Conservation (phyloP, 2,113 vertebrate genomes). For the Pelecanus crispus region DNA sequence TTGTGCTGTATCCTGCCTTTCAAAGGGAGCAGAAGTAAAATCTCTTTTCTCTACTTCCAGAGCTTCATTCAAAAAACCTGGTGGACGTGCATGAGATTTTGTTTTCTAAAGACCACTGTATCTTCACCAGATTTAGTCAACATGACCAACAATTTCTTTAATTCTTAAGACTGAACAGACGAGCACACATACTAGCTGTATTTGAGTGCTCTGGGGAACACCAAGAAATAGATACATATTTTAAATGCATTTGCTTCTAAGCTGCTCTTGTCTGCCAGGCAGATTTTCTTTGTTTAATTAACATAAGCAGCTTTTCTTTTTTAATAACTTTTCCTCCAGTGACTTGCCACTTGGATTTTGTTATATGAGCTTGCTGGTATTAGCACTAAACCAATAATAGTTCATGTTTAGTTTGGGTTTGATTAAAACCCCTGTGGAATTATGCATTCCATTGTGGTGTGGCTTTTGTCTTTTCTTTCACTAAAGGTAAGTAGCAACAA, state of each 20-base stretch:
- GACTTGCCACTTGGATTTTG: neutral
- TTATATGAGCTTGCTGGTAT: neutral
- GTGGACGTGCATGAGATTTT: neutral
- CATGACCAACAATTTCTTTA: neutral
- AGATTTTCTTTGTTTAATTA: constrained; percentile 41
- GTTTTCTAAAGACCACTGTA: neutral
- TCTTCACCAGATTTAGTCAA: neutral
- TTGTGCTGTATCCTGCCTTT: neutral
- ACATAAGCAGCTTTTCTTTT: constrained; percentile 20
- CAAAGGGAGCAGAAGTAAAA: neutral
- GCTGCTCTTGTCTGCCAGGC: neutral
- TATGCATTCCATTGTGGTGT: neutral
- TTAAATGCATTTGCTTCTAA: neutral
- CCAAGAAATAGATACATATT: neutral
- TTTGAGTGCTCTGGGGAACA: neutral
- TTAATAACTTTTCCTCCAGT: neutral
- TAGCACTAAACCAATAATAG: neutral
- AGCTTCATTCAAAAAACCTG: neutral
- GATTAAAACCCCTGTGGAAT: neutral
- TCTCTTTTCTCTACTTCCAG: neutral
- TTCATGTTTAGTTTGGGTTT: neutral
- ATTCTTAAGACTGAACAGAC: neutral
- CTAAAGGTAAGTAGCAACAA: neutral
- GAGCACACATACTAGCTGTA: neutral
- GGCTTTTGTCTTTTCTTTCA: neutral